A percentile compares a stretch with the other conserved stretches of the same genome.
Conservation (phyloP, 2,797 vertebrate species). For the Aeoliscus strigatus region DNA sequence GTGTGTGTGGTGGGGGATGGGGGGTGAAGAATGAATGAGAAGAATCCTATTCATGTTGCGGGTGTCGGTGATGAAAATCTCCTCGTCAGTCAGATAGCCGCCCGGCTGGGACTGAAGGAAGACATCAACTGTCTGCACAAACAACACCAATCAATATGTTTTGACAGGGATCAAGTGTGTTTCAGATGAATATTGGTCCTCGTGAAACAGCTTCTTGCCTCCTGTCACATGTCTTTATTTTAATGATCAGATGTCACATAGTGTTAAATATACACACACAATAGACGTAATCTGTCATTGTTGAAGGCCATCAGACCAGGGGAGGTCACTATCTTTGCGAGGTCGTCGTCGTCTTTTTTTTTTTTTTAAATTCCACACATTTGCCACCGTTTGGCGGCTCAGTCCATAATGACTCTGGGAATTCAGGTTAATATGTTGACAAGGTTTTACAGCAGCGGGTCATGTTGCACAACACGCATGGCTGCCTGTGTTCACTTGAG, state of each 20-base stretch:
- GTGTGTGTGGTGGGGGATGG: no score
- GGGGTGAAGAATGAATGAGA: no score
- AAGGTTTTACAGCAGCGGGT: slow-evolving; percentile 95
- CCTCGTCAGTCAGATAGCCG: slow-evolving; percentile 49
- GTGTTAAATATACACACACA: no score
- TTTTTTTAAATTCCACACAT: slow-evolving; percentile 74
- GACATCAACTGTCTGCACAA: slow-evolving; percentile 71
- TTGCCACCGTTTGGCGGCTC: slow-evolving; percentile 58
- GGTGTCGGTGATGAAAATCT: slow-evolving; percentile 7
- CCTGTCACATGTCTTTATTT: slow-evolving; percentile 64
- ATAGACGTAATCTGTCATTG: no score
- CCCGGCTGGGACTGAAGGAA: slow-evolving; percentile 62
- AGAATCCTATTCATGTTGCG: no score
- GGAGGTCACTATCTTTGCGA: slow-evolving; percentile 76
- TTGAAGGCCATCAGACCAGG: slow-evolving; percentile 69
- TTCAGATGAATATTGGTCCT: slow-evolving; percentile 67
- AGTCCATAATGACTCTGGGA: slow-evolving; percentile 89
- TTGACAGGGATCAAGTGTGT: slow-evolving; percentile 76
- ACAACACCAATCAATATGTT: slow-evolving; percentile 74
- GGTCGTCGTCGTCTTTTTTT: no score
- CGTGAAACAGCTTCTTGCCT: slow-evolving; percentile 53
- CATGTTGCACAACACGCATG: slow-evolving; percentile 90
- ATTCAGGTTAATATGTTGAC: slow-evolving; percentile 99
- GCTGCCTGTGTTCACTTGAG: slow-evolving; percentile 82
- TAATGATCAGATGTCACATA: slow-evolving; percentile 34